A percentile compares a stretch with the other conserved stretches of the same genome.
These are phyloP conservation scores for Geococcyx californianus DNA, from an alignment of 2,113 vertebrate species.

Conservation along the genomic window DNA sequence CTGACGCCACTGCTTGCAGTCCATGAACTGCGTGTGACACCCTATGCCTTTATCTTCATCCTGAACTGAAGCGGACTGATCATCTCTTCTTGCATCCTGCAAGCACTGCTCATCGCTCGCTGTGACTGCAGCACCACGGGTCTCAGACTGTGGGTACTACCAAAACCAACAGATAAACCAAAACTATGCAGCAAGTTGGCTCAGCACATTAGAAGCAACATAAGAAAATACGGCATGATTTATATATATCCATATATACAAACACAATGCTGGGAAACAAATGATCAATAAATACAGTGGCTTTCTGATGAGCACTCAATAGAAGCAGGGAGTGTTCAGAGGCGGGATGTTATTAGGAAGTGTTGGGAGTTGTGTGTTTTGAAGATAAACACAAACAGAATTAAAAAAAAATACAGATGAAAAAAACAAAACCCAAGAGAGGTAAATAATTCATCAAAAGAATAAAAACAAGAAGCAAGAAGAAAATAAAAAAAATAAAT, in stretches of 20 bases:
- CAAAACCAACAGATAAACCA: neutral
- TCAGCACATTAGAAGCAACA: neutral
- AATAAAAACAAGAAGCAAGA: neutral
- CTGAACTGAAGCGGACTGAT: neutral
- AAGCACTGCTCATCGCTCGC: neutral
- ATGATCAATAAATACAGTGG: neutral
- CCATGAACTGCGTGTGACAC: neutral
- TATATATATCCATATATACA: neutral
- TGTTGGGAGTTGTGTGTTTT: neutral
- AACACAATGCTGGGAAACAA: neutral
- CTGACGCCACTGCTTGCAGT: neutral
- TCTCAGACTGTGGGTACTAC: too few species aligned
- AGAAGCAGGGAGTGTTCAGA: neutral
- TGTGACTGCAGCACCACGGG: accelerated
- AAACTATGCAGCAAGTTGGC: neutral
- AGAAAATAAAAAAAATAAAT: neutral
- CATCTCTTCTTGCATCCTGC: accelerated
- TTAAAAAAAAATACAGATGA: neutral
- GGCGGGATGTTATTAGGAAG: neutral
- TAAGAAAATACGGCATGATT: neutral
- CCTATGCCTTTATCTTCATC: neutral
- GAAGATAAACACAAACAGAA: slow-evolving; percentile 51
- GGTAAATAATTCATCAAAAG: slow-evolving; percentile 56
- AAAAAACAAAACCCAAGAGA: neutral
- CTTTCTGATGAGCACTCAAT: neutral